Percentiles rank a stretch among this genome's conserved stretches.
phyloP scores from a whole-genome alignment of 2,113 vertebrate species.

The Hypomesus transpacificus region DNA sequence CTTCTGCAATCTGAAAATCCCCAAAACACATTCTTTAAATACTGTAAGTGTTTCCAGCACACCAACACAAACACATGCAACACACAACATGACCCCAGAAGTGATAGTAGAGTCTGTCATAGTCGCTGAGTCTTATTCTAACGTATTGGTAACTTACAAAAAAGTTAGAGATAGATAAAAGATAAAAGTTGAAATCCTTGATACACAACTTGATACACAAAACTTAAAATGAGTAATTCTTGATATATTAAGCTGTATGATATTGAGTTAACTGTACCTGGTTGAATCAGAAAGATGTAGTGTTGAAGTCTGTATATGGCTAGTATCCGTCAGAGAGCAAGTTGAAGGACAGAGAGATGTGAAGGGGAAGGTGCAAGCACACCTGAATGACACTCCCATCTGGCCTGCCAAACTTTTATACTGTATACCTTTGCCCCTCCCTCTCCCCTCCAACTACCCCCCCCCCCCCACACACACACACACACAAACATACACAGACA shows the following conservation, averaged over 20 bases:
- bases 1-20: conserved; percentile 28
- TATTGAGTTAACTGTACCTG: conserved; percentile 30
- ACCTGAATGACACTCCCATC: conserved; percentile 52
- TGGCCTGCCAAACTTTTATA: conserved; percentile 37
- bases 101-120: conserved; percentile 39
- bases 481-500: not conserved
- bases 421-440: not conserved
- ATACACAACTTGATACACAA: not conserved
- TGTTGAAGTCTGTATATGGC: not conserved
- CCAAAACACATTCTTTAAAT: conserved; percentile 25
- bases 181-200: too few relatives aligned
- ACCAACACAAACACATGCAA: not conserved
- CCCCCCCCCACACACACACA: not conserved
- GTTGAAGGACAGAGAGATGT: conserved; percentile 7
- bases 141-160: too few relatives aligned
- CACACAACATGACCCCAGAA: conserved; percentile 28
- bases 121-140: not conserved
- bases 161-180: too few relatives aligned
- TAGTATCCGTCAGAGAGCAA: conserved; percentile 25
- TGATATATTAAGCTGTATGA: not conserved
- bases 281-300: not conserved
- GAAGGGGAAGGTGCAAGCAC: conserved; percentile 8
- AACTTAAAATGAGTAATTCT: not conserved
- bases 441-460: not conserved
- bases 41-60: not conserved